Base-by-base conservation (phyloP, 1,140 invertebrate genomes). In the Spodoptera litura region DNA sequence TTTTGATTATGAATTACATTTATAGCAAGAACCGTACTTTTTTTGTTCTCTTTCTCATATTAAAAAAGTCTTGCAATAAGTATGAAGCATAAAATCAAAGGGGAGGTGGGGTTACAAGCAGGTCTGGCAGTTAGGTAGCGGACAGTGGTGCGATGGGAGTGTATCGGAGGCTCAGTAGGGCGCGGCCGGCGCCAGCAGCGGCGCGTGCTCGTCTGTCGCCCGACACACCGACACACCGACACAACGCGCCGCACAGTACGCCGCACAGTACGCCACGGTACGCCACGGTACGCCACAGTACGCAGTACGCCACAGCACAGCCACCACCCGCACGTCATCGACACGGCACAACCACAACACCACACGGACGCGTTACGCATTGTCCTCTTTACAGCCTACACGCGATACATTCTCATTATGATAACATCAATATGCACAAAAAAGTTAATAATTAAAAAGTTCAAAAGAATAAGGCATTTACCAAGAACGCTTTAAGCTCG, bases 201-300 rank as follows among this genome's bases (percentile, higher is more conserved):
- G 95, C 89, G 95, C 95, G 95, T 95, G 95, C 93, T 96, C 95
- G 92, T 95, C 95, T 96, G 95, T 8, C n/a, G 15, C 35, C 35
- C 9, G 66, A 90, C 72, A 53, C 89, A 88, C 92, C 90, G 94
- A 87, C 82, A 86, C 87, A 83, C 68, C 78, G 84, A 81, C 84
- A 85, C 83, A 76, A 44, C 38, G 8, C 38, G 38, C 38, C 38
- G 38, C 38, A 74, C 84, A 85, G 66, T 83, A 85, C 85, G 79
- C 77, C 38, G 38, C 38, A 74, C 84, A 85, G 66, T 83, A 85
- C 85, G 79, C 77, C 86, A 15, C 52, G 12, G 15, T 82, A 83
- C 62, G 38, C 77, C 86, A 15, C 52, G 52, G 15, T 82, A 83
- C 62, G 38, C 78, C 68, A 72, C 77, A 62, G 52, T 52, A 72